Conservation (phyloP, 1,140 invertebrate genomes). For the Atta colombica region DNA sequence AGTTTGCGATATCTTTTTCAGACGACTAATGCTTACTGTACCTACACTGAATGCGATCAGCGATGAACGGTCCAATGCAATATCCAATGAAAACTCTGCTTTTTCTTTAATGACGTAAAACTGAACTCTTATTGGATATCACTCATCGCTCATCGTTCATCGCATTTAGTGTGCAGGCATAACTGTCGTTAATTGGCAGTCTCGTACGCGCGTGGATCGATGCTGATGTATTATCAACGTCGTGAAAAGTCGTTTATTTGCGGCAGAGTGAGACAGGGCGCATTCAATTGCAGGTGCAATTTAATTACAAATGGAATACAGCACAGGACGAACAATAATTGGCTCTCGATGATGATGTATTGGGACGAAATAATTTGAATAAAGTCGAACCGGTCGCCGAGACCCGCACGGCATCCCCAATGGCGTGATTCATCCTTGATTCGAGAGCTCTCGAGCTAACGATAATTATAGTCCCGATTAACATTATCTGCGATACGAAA, state of each 20-base stretch:
- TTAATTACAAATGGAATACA: slow-evolving; percentile 58
- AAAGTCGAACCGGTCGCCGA: slow-evolving; percentile 40
- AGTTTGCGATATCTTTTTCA: slow-evolving; percentile 26
- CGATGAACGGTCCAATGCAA: too few relatives aligned
- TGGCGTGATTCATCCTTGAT: slow-evolving; percentile 66
- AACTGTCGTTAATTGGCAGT: slow-evolving; percentile 35
- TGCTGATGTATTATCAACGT: slow-evolving; percentile 27
- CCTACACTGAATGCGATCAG: too few relatives aligned
- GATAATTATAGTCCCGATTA: slow-evolving; percentile 54
- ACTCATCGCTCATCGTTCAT: too few relatives aligned
- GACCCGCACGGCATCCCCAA: background rate
- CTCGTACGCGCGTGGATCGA: background rate
- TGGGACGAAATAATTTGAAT: slow-evolving; percentile 68
- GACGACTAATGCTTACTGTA: background rate
- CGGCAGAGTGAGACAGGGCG: background rate
- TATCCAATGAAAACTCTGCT: too few relatives aligned
- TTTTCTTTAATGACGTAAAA: too few relatives aligned
- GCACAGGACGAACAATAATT: slow-evolving; percentile 64
- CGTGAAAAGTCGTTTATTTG: slow-evolving; percentile 32
- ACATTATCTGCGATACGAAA: slow-evolving; percentile 45
- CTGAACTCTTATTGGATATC: too few relatives aligned
- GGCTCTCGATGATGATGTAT: slow-evolving; percentile 72
- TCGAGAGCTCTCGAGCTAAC: slow-evolving; percentile 9
- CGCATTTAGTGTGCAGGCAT: too few relatives aligned
- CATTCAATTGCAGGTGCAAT: slow-evolving; percentile 69